Percentiles rank a stretch among this genome's conserved stretches.
Conservation (phyloP, 2,888 invertebrate genomes). For the Aphrophora alni region DNA sequence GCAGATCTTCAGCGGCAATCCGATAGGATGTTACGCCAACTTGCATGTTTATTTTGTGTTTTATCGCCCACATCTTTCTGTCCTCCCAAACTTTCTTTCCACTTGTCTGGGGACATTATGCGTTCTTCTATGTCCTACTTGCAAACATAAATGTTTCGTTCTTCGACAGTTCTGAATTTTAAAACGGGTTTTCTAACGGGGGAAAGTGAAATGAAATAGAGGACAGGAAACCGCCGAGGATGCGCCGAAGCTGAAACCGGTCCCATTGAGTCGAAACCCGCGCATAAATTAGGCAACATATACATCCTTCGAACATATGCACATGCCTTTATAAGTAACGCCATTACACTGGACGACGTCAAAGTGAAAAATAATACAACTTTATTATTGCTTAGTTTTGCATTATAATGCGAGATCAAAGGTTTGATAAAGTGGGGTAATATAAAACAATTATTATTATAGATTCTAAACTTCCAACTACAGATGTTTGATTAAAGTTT, state of each 20-base stretch:
- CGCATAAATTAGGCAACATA: background rate
- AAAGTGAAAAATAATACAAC: background rate
- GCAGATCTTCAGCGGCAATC: too few species aligned
- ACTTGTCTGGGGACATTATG: background rate
- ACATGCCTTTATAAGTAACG: background rate
- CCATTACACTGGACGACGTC: background rate
- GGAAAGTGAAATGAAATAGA: constrained; percentile 1
- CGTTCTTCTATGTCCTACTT: background rate
- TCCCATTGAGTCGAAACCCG: background rate
- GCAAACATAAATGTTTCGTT: background rate
- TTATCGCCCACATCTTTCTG: background rate
- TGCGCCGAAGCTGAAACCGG: background rate
- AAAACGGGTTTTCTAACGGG: background rate
- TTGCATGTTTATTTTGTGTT: background rate
- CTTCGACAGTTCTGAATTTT: background rate
- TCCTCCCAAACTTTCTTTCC: background rate
- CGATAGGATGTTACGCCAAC: background rate
- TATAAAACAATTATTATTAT: background rate
- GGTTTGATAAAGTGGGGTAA: background rate
- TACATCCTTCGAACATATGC: background rate
- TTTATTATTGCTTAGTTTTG: background rate
- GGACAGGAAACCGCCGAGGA: background rate
- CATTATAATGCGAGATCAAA: background rate
- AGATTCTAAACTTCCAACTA: background rate
- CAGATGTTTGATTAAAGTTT: background rate